These are phyloP conservation scores for Neomicropteryx cornuta DNA, from an alignment of 1,140 invertebrate species.

Conservation along the genomic window DNA sequence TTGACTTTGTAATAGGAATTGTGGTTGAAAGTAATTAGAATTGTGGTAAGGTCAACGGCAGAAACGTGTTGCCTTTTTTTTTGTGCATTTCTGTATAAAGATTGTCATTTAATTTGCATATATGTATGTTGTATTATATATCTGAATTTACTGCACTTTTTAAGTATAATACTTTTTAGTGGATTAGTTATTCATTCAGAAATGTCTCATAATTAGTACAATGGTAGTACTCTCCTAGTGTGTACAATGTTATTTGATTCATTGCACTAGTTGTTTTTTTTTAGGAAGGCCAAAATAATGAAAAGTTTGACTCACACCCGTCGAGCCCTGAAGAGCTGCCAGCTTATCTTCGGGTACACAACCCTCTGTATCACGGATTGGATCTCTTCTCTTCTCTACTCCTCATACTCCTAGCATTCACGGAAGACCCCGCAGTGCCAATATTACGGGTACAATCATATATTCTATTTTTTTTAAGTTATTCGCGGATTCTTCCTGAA, in stretches of 20 bases:
- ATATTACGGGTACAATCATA: conserved; percentile 46
- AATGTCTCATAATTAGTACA: too few relatives aligned
- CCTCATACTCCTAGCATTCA: conserved; percentile 67
- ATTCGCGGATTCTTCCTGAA: too few relatives aligned
- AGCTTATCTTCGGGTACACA: conserved; percentile 80
- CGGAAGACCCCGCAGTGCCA: conserved; percentile 71
- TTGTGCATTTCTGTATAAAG: too few relatives aligned
- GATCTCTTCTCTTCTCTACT: conserved; percentile 70
- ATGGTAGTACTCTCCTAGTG: background rate
- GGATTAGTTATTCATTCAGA: too few relatives aligned
- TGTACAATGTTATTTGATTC: background rate
- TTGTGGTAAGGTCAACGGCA: too few relatives aligned
- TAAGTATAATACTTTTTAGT: too few relatives aligned
- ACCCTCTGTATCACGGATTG: conserved; percentile 77
- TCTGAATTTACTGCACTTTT: conserved; percentile 2
- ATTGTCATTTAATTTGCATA: too few relatives aligned
- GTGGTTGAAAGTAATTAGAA: too few relatives aligned
- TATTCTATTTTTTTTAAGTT: too few relatives aligned
- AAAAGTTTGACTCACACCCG: conserved; percentile 86
- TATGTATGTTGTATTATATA: too few relatives aligned
- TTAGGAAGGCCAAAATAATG: conserved; percentile 86
- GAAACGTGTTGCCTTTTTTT: too few relatives aligned
- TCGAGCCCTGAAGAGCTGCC: conserved; percentile 71
- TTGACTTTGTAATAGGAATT: too few relatives aligned
- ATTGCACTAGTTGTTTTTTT: conserved; percentile 12